Evolutionary conservation across 2,888 invertebrate species (phyloP), one percentile per base, ranked within the genome.

Genomic region (Agrilus cyanescens): DNA sequence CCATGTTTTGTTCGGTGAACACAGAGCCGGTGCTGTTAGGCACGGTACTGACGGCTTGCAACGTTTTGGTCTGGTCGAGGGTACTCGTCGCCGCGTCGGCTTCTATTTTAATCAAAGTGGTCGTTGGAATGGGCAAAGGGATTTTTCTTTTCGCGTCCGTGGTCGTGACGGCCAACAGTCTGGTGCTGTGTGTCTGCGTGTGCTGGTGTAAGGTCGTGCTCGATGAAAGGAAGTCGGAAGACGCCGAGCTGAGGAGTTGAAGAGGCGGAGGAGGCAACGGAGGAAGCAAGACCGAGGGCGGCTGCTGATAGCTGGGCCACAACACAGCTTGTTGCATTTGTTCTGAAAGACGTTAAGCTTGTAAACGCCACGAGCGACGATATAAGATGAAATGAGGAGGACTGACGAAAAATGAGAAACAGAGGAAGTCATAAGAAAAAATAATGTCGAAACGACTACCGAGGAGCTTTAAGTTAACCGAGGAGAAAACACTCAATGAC

Each of bases 321-420:
- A 84, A 77, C 35, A 84, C 79, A 0, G 83, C 74, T 61, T 82
- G 81, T 50, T 81, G 82, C 49, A 82, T 69, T 57, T 82, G 81
- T 57, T 76, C 77, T 71, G 67, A 46, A 63, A 62, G 47, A 39
- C 10, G 25, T 25, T 2, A 25, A 10, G 2, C 25, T 25, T 25
- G 25, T 25, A 25, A 25, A 25, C 25, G 25, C 25, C 8, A 25
- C 10, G 10, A 10, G 25, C 10, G 25, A 2, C 25, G 25, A 10
- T 10, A 25, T 39, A 45, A 45, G 46, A 32, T 32, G 38, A 38
- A 42, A 36, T 34, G 32, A 43, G 38, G 35, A 38, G 38, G 38
- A 38, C 39, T 39, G 43, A 42, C 33, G 40, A 32, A 20, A 42
- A 41, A 18, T 37, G 2, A 4, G 7, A 29, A n/a, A 3, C n/a